Evolutionary conservation across 2,113 vertebrate species (phyloP), one percentile per base, ranked within the genome.

Genomic region (Dicentrarchus labrax): DNA sequence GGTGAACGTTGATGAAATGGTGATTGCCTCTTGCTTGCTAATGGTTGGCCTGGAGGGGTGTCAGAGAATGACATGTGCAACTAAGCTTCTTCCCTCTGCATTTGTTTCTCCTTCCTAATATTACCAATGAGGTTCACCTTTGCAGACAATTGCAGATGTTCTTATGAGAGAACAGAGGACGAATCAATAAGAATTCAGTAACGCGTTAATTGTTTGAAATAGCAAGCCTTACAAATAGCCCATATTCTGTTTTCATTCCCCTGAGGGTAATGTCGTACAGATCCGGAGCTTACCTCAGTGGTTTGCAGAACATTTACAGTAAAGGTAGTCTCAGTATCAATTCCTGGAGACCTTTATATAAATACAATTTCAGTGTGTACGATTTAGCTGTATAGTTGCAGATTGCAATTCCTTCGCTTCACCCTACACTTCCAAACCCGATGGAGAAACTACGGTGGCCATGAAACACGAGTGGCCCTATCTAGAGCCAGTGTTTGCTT

Each of bases 21-120:
- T 94, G 91, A 94, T 94, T 95, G 93, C 88, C 88, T 94, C 86
- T 91, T 87, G 93, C 91, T 90, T 90, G 86, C 88, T 95, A 95
- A 96, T 95, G 92, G 89, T 91, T 86, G 85, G 88, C 92, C 93
- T 88, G 86, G 72, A 91, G 94, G 86, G 87, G 72, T 85, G 88
- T 91, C 83, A 68, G 86, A 87, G 73, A 91, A 92, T 78, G 81
- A 77, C 89, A 86, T 85, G 90, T 68, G 76, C 82, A 83, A 89
- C 86, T 87, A 87, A 90, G 78, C 87, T 81, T 30, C 76, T 83
- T 89, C 66, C 70, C 85, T 61, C 83, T 59, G 53, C 80, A 82
- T 86, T 86, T 67, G 56, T 87, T 76, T 78, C 80, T 64, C 48
- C 66, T 76, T 73, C 76, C 66, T 73, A 41, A 72, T 80, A 78